These are phyloP conservation scores for Cyclophora albipunctata DNA, from an alignment of 2,888 invertebrate species.

Conservation along the genomic window DNA sequence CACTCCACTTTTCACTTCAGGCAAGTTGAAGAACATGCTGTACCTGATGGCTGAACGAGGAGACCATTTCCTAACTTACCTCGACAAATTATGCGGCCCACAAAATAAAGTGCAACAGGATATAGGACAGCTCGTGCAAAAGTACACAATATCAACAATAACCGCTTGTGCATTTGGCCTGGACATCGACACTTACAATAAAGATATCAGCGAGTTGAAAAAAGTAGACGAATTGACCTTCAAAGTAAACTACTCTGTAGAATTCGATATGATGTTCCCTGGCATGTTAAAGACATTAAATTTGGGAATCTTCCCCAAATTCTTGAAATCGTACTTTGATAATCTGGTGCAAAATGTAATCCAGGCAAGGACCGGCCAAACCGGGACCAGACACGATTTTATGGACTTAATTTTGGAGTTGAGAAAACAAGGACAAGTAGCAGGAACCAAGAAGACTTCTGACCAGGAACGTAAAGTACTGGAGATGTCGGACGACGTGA, in stretches of 20 bases:
- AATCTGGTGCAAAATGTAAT: conserved; percentile 26
- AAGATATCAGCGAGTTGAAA: conserved; percentile 15
- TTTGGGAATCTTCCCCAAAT: conserved; percentile 23
- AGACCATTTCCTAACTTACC: conserved; percentile 27
- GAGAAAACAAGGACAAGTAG: conserved; percentile 27
- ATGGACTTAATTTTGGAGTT: conserved; percentile 43
- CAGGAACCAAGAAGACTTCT: conserved; percentile 9
- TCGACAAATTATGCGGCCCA: conserved; percentile 13
- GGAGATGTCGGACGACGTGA: conserved; percentile 34
- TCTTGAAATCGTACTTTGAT: conserved; percentile 25
- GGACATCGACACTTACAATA: conserved; percentile 23
- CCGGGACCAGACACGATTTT: conserved; percentile 36
- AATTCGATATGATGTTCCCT: conserved; percentile 39
- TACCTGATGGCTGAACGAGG: conserved; percentile 34
- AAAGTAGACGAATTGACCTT: conserved; percentile 20
- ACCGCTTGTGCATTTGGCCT: conserved; percentile 39
- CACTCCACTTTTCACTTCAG: conserved; percentile 44
- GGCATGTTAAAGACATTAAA: conserved; percentile 31
- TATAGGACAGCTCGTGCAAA: conserved; percentile 27
- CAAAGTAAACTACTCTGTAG: conserved; percentile 12
- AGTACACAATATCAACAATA: conserved; percentile 34
- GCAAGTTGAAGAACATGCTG: conserved; percentile 49
- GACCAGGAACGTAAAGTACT: conserved; percentile 14
- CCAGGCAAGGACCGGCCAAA: conserved; percentile 28
- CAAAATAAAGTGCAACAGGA: not conserved